phyloP scores from a whole-genome alignment of 2,888 invertebrate species.

The Drosophila anomelani region DNA sequence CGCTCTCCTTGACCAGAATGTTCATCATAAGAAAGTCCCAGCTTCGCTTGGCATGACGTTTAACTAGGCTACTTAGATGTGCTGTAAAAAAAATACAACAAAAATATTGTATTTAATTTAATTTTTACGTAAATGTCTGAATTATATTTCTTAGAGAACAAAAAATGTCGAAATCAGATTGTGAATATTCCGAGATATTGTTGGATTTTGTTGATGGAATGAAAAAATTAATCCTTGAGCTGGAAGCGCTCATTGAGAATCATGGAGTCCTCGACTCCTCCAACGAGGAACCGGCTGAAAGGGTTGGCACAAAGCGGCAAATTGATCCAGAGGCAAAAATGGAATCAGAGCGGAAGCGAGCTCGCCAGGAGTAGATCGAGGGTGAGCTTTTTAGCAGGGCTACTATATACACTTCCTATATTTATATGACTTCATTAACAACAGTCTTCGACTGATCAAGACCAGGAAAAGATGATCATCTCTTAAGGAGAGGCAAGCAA shows the following conservation, averaged over 20 bases:
- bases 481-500: too few relatives aligned
- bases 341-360: too few relatives aligned
- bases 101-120: too few relatives aligned
- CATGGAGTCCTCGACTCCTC: not conserved
- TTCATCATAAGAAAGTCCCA: slow-evolving; percentile 57
- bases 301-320: too few relatives aligned
- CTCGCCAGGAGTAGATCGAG: too few relatives aligned
- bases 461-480: too few relatives aligned
- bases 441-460: too few relatives aligned
- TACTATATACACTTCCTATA: too few relatives aligned
- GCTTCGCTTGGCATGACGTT: slow-evolving; percentile 58
- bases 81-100: slow-evolving; percentile 6
- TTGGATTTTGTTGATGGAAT: not conserved
- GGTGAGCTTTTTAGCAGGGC: too few relatives aligned
- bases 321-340: too few relatives aligned
- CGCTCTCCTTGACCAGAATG: slow-evolving; percentile 47
- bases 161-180: not conserved
- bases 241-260: not conserved
- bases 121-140: too few relatives aligned
- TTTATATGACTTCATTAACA: too few relatives aligned
- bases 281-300: not conserved
- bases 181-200: accelerated
- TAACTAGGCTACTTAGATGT: not conserved
- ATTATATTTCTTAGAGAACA: not conserved
- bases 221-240: not conserved